phyloP scores from a whole-genome alignment of 2,113 vertebrate genomes.

The Tragelaphus imberbis region DNA sequence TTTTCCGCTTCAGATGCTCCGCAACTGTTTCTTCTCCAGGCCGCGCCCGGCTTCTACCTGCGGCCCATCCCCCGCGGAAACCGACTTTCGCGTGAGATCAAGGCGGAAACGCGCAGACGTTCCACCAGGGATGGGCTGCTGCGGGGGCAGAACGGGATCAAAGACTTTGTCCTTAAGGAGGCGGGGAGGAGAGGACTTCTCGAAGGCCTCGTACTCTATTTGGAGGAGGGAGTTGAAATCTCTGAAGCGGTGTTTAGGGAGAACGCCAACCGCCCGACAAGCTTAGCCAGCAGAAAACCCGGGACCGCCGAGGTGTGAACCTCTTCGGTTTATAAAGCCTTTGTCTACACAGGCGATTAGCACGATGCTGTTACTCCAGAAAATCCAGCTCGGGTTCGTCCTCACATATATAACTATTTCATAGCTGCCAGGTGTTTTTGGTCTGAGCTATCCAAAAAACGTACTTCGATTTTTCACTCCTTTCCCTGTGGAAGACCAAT shows the following conservation, averaged over 20 bases:
- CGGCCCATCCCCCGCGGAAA: slow-evolving; percentile 8
- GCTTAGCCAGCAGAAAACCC: background rate
- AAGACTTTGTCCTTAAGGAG: background rate
- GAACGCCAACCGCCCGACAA: background rate
- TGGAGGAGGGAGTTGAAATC: background rate
- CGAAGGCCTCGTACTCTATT: background rate
- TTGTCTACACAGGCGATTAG: background rate
- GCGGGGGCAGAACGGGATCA: background rate
- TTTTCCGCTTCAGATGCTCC: slow-evolving; percentile 59
- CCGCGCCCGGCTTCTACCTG: slow-evolving; percentile 25
- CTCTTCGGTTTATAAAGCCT: background rate
- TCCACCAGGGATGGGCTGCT: background rate
- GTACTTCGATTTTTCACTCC: background rate
- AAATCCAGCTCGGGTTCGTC: accelerated
- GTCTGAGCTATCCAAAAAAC: background rate
- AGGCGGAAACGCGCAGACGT: background rate
- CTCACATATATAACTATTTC: accelerated
- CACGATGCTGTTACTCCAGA: background rate
- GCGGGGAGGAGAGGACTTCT: background rate
- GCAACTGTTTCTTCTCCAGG: background rate
- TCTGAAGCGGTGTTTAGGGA: background rate
- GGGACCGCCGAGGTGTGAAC: accelerated
- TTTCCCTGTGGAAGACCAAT: background rate
- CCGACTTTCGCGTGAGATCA: background rate
- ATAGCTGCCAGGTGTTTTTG: background rate